phyloP scores from a whole-genome alignment of 2,888 invertebrate genomes.

The Catotricha subobsoleta region DNA sequence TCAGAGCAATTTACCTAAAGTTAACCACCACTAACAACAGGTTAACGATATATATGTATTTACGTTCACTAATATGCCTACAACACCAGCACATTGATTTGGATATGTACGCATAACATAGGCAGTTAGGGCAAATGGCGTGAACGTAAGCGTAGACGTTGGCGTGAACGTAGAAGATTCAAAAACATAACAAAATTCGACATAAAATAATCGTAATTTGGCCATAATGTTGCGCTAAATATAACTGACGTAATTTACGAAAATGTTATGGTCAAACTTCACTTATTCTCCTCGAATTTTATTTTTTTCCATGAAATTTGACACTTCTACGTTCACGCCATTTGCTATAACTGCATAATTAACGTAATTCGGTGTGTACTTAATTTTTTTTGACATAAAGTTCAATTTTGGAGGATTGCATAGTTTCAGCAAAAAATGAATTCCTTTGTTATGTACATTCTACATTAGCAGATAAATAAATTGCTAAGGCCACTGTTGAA shows the following conservation, averaged over 20 bases:
- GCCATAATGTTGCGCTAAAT: too few species aligned
- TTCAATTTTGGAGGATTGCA: slow-evolving; percentile 99
- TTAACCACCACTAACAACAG: slow-evolving; percentile 94
- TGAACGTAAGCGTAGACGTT: too few species aligned
- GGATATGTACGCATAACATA: slow-evolving; percentile 95
- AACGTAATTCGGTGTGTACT: slow-evolving; percentile 94
- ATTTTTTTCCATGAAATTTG: too few species aligned
- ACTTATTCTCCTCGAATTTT: too few species aligned
- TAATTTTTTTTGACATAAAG: slow-evolving; percentile 89
- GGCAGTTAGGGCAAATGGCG: too few species aligned
- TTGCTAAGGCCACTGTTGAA: slow-evolving; percentile 87
- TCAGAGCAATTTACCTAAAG: slow-evolving; percentile 97
- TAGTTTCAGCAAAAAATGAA: slow-evolving; percentile 98
- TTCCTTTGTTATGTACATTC: slow-evolving; percentile 95
- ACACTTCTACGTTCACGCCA: too few species aligned
- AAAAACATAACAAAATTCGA: too few species aligned
- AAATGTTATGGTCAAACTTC: too few species aligned
- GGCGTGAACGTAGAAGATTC: too few species aligned
- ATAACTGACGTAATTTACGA: too few species aligned
- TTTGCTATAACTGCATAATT: slow-evolving; percentile 83
- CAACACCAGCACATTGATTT: slow-evolving; percentile 87
- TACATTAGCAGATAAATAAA: slow-evolving; percentile 93
- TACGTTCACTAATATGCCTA: slow-evolving; percentile 96
- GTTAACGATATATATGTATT: slow-evolving; percentile 93
- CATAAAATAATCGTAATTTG: too few species aligned